Conservation (phyloP, 1,140 invertebrate genomes). For the Drosophila lacteicornis region DNA sequence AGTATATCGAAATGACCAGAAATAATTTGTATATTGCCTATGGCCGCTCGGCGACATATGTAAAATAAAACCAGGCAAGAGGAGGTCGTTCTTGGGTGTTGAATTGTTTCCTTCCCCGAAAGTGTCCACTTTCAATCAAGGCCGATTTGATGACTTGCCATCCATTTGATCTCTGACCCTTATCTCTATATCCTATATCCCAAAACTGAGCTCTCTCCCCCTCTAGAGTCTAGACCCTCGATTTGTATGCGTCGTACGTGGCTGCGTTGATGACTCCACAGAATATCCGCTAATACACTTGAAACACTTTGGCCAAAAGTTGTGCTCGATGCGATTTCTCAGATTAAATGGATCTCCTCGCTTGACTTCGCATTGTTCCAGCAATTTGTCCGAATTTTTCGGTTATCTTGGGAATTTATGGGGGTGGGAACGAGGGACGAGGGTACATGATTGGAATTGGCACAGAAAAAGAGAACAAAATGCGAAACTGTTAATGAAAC, state of each 20-base stretch:
- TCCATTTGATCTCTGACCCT: conserved; percentile 7
- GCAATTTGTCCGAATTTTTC: conserved; percentile 28
- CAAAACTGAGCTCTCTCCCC: too few relatives aligned
- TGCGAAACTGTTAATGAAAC: neutral
- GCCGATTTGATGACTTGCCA: conserved; percentile 64
- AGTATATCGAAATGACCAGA: conserved; percentile 11
- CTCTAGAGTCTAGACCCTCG: neutral
- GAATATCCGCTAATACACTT: conserved; percentile 58
- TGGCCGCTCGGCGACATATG: conserved; percentile 23
- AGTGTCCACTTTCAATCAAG: conserved; percentile 1
- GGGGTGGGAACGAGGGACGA: neutral
- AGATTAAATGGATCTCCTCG: conserved; percentile 24
- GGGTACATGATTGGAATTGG: conserved; percentile 68
- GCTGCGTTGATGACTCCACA: conserved; percentile 14
- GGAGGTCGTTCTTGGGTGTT: conserved; percentile 15
- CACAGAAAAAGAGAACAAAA: neutral
- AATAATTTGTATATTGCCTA: conserved; percentile 37
- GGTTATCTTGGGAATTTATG: neutral
- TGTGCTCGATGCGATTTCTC: conserved; percentile 18
- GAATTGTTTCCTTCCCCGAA: conserved; percentile 2
- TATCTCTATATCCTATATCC: neutral
- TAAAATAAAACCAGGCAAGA: neutral
- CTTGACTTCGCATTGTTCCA: conserved; percentile 43
- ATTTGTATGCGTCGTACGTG: conserved; percentile 71
- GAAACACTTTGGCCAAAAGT: conserved; percentile 56